Conservation (phyloP, 35 echinoderm and acorn worm genomes). For the Lytechinus pictus region DNA sequence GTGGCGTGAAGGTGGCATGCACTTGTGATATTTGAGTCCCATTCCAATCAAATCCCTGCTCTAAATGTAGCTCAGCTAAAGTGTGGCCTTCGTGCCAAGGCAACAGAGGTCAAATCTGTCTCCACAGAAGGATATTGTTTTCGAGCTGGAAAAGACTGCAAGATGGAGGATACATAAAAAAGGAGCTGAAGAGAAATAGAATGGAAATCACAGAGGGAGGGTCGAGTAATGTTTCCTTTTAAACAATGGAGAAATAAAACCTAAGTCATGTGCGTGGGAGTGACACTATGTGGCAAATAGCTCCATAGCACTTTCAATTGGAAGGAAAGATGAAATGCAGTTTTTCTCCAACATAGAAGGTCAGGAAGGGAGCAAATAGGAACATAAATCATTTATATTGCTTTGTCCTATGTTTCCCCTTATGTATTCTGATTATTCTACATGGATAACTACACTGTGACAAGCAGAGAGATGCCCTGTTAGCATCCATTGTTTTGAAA, state of each 20-base stretch:
- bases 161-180: background rate
- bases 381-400: background rate
- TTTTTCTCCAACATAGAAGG: background rate
- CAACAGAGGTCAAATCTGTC: background rate
- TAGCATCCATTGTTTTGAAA: background rate
- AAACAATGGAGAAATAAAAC: background rate
- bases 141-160: conserved; percentile 6
- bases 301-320: background rate
- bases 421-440: background rate
- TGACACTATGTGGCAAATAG: background rate
- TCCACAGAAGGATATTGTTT: conserved; percentile 19
- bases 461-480: background rate
- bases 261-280: background rate
- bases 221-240: background rate
- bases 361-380: background rate
- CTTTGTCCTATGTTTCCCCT: background rate
- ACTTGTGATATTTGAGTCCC: conserved; percentile 39
- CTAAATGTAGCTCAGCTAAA: background rate
- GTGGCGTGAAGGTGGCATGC: conserved; percentile 9
- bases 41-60: conserved; percentile 34
- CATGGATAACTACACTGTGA: background rate
- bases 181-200: background rate
- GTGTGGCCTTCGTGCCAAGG: conserved; percentile 26
- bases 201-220: background rate
- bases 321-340: background rate